phyloP scores from a whole-genome alignment of 1,140 invertebrate species.

The Limonius californicus region DNA sequence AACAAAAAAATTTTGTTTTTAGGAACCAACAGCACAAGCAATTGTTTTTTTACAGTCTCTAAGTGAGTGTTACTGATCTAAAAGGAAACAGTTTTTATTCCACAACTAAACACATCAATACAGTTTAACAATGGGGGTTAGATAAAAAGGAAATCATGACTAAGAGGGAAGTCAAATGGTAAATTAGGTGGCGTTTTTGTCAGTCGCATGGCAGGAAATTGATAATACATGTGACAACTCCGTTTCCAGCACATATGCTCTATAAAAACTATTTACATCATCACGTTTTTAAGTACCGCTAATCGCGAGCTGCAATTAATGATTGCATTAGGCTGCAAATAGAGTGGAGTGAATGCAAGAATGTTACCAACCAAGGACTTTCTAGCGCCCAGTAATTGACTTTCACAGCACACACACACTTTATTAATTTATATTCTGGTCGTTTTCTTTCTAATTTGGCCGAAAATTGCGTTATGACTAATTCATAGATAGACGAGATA shows the following conservation, averaged over 20 bases:
- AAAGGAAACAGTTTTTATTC: too few species aligned
- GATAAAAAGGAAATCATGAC: slow-evolving; percentile 8
- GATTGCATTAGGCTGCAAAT: background rate
- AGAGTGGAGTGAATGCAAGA: background rate
- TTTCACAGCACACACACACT: background rate
- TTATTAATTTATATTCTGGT: too few species aligned
- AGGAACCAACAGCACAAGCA: too few species aligned
- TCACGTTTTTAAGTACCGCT: background rate
- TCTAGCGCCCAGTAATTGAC: background rate
- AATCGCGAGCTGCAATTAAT: background rate
- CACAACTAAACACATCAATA: too few species aligned
- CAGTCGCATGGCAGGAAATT: background rate
- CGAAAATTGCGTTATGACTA: background rate
- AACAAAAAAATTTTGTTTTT: too few species aligned
- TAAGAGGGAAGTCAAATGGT: background rate
- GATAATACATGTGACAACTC: background rate
- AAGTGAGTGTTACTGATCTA: too few species aligned
- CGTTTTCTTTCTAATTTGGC: background rate
- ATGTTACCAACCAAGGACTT: background rate
- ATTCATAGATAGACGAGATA: background rate
- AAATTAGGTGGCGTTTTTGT: background rate
- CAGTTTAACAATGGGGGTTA: background rate
- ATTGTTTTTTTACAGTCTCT: too few species aligned
- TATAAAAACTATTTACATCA: background rate
- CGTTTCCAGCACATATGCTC: too few species aligned